These are phyloP conservation scores for Xerus rutilus DNA, from an alignment of 2,797 vertebrate genomes.

Conservation along the genomic window DNA sequence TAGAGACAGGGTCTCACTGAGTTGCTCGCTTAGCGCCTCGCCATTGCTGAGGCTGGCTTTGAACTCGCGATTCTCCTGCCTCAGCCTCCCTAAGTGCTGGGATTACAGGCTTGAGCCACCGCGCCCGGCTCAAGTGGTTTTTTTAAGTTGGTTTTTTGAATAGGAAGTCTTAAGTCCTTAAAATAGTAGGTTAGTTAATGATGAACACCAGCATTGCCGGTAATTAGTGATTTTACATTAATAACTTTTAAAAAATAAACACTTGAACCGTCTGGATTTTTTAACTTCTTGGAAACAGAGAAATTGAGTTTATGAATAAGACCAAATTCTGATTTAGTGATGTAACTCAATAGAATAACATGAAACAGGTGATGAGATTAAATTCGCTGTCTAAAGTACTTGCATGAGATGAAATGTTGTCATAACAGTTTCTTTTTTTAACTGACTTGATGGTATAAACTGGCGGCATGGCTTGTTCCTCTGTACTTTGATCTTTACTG, in stretches of 20 bases:
- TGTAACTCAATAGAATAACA: slow-evolving; percentile 23
- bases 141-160: not conserved
- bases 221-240: slow-evolving; percentile 45
- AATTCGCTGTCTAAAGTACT: slow-evolving; percentile 50
- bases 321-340: slow-evolving; percentile 59
- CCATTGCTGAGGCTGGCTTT: too few relatives aligned
- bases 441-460: slow-evolving; percentile 44
- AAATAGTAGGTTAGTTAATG: slow-evolving; percentile 39
- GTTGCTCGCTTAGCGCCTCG: too few relatives aligned
- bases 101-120: too few relatives aligned
- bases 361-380: slow-evolving; percentile 63
- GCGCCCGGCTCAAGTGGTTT: not conserved
- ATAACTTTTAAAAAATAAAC: slow-evolving; percentile 51
- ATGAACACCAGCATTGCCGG: slow-evolving; percentile 9
- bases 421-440: slow-evolving; percentile 48
- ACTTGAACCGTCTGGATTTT: not conserved
- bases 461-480: slow-evolving; percentile 43
- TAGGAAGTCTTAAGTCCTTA: slow-evolving; percentile 41
- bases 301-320: slow-evolving; percentile 55
- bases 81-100: too few relatives aligned
- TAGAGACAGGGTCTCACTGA: too few relatives aligned
- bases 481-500: slow-evolving; percentile 45
- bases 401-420: slow-evolving; percentile 64
- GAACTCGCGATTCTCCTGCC: too few relatives aligned
- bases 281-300: slow-evolving; percentile 43